Base-by-base conservation (phyloP, 2,888 invertebrate genomes). In the Limnephilus rhombicus region DNA sequence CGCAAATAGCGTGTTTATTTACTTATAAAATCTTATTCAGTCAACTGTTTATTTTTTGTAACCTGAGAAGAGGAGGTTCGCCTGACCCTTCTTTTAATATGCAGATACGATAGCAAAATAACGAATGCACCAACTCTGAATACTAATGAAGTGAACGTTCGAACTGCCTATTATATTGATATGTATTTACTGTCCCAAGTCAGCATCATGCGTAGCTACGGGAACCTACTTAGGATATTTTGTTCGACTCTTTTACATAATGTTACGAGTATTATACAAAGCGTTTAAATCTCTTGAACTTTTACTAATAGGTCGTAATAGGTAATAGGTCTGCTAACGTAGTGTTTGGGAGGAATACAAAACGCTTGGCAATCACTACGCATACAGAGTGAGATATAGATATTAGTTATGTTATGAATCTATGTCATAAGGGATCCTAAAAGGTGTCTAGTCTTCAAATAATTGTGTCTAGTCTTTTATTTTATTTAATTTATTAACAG, bases 51-150 rank as follows among this genome's bases (percentile, higher is more conserved):
- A 34, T 37, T 83, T 87, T 53, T 49, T 18, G 53, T 31, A 87
- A 53, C 29, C 53, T 18, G 87, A 31, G n/a, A n/a, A 53, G 53
- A 31, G 34, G 87, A 85, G 85, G 83, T 82, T 89, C 31, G 89
- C 34, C 82, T 45, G 83, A 13, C 29, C 87, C 31, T 91, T 80
- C 45, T 83, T 83, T 91, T 89, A 91, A 89, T 91, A 91, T 91
- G 53, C 91, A 89, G 88, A 86, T 80, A 82, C 89, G 89, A 89
- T 89, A 85, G 83, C 89, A 91, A 89, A 85, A 89, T 91, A 91
- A 91, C 91, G 89, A 89, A 83, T 80, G 89, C n/a, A 68, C 68
- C 88, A 45, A 15, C 37, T 80, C 85, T 89, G 91, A 85, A 91
- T 91, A 89, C 91, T 91, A 85, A 91, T 91, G 68, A 90, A 41